Base-by-base conservation (phyloP, 2,888 invertebrate species). In the Eupeodes luniger region DNA sequence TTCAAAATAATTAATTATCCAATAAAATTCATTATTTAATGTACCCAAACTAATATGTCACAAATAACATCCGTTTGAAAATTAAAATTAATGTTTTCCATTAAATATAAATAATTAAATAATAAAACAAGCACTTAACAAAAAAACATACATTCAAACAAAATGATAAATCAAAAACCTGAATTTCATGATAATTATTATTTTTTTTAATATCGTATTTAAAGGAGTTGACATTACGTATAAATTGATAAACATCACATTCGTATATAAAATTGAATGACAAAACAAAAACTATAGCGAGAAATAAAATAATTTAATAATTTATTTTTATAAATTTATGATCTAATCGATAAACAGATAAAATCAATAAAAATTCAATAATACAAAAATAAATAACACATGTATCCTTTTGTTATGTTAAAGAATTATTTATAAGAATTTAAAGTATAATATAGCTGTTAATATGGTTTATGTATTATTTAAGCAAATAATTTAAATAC, bases 31-130 rank as follows among this genome's bases (percentile, higher is more conserved):
- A 27, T 27, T 27, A 27, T 27, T 27, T 27, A 64, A 19, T 47
- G 12, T 40, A 40, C 5, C 11, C 16, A 44, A 27, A 49, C 7
- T 66, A 66, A 66, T 27, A 49, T 47, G 14, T 66, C 66, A 34
- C 14, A 27, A 11, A 47, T 64, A 7, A 47, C 9, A 44, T 14
- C 7, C 64, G 64, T 47, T 40, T 66, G 9, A 66, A 47, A 66
- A 27, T 27, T 49, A 4, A 49, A 69, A 69, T 69, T 53, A 53
- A 69, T 69, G 40, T 11, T 36, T 55, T 34, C 53, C 53, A 69
- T 69, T 16, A 69, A 69, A 69, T 53, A 69, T 53, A 51, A 69
- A 69, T 53, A 69, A 69, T 16, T 53, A 53, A 16, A 40, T 40
- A 16, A 51, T 7, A 53, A 69, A 53, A 40, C 53, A 69, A 69